Base-by-base conservation (phyloP, 2,888 invertebrate genomes). In the Onchidella celtica region DNA sequence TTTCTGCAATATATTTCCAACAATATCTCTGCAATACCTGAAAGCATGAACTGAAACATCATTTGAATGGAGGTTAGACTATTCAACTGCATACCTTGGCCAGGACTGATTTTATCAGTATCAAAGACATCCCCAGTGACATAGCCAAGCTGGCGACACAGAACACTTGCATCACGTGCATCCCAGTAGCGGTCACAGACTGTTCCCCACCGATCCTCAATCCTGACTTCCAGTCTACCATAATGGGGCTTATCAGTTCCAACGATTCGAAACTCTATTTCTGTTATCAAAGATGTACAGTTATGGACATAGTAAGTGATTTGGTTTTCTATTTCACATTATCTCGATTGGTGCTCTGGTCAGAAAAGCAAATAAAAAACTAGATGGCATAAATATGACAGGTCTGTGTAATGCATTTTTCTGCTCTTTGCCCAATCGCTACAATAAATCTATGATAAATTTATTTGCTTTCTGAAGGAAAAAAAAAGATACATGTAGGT, bases 181-280 rank as follows among this genome's bases (percentile, higher is more conserved):
- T 95, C 96, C 90, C 96, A 96, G 86, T 95, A 95, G 86, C 96
- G 95, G 89, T 96, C 96, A 91, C 96, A 96, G 4, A 97, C 94
- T 83, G 95, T 95, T 0, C 96, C 96, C 95, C 96, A 96, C 80
- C 94, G 94, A 0, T 95, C 96, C 83, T 93, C 92, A 95, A 96
- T 95, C 92, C 95, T 95, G 3, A 96, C 95, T 94, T 96, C 96
- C 6, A 96, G 93, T 6, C 90, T 87, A 1, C 92, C 91, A 40
- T 84, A 61, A 21, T 76, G 38, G 6, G 38, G 27, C n/a, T 76
- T 40, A n/a, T 70, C 32, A 3, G 72, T 75, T 9, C 77, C 79
- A 9, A 27, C 59, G 72, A 81, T 11, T 17, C 72, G 21, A 38
- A 81, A 47, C 40, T 47, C 32, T 17, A 76, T 69, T 2, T 69